Evolutionary conservation across 1,140 invertebrate genomes (phyloP).

Genomic region (Cydia amplana): DNA sequence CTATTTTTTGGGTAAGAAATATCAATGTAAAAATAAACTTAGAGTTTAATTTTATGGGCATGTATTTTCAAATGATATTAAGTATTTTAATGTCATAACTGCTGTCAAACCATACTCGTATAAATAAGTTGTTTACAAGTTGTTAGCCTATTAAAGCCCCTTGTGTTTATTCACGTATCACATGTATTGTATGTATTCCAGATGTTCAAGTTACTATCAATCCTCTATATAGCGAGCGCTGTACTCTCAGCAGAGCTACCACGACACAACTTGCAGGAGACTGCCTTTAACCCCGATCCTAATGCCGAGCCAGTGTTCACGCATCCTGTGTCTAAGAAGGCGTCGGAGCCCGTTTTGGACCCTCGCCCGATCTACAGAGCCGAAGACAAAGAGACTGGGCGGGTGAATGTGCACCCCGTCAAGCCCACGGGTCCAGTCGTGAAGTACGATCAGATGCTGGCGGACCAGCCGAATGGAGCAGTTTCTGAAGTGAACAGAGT

Average conservation of each 20-base stretch:
- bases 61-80: too few relatives aligned
- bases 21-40: too few relatives aligned
- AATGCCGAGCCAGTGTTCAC: constrained; percentile 46
- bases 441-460: constrained; percentile 63
- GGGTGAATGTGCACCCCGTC: constrained; percentile 59
- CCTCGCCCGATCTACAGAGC: constrained; percentile 60
- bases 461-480: constrained; percentile 52
- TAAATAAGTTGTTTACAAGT: too few relatives aligned
- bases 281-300: constrained; percentile 48
- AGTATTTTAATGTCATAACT: too few relatives aligned
- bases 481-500: constrained; percentile 56
- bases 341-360: constrained; percentile 43
- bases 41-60: too few relatives aligned
- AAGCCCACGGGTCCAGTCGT: constrained; percentile 49
- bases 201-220: constrained; percentile 53
- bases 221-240: constrained; percentile 41
- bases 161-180: not conserved
- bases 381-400: constrained; percentile 52
- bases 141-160: too few relatives aligned
- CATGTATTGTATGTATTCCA: constrained; percentile 44
- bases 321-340: constrained; percentile 53
- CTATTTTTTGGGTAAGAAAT: too few relatives aligned
- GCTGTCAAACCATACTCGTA: too few relatives aligned
- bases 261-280: constrained; percentile 49
- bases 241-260: constrained; percentile 59